Evolutionary conservation across 2,113 vertebrate genomes (phyloP), one percentile per base, ranked within the genome.

Genomic region (Larimichthys crocea): DNA sequence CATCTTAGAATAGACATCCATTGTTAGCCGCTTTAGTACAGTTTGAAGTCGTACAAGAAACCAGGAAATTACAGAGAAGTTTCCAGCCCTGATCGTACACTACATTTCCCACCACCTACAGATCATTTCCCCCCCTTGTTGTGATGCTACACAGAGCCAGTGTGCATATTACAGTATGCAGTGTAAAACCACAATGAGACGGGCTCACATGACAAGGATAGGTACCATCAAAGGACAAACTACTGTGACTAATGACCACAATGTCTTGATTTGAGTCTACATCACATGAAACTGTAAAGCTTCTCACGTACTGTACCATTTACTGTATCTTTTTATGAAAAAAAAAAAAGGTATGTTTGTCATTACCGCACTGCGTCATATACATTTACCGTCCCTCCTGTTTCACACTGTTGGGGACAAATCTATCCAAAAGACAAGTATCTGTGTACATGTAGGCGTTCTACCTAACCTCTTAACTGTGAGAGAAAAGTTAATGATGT

Each of bases 211-310:
- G 87, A 92, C 63, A 55, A 88, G 55, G 53, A 83, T 50, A 61
- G 62, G 78, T 83, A 78, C 42, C 69, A 82, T 91, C 83, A 90
- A 92, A 91, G 85, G 82, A 44, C 42, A 48, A 53, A 84, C 71
- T 50, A 63, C 61, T 60, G 53, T 94, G 92, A 94, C 71, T 92
- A 91, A 89, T 19, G 9, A 90, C 90, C 89, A 85, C 92, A 91
- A 42, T 76, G 68, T 89, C 80, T 83, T 66, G 59, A 84, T 81
- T 84, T 86, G 60, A 83, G 53, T 75, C 14, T 69, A 26, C 55
- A 14, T 86, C 66, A 70, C 74, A 77, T 62, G 61, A 83, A 64
- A 59, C 56, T 35, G n/a, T 63, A 42, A 2, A 52, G 46, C 20
- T 88, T 88, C 76, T 84, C 83, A 80, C 60, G 17, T 74, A 44